Conservation (phyloP, 2,113 vertebrate species). For the Accipiter virgatus region DNA sequence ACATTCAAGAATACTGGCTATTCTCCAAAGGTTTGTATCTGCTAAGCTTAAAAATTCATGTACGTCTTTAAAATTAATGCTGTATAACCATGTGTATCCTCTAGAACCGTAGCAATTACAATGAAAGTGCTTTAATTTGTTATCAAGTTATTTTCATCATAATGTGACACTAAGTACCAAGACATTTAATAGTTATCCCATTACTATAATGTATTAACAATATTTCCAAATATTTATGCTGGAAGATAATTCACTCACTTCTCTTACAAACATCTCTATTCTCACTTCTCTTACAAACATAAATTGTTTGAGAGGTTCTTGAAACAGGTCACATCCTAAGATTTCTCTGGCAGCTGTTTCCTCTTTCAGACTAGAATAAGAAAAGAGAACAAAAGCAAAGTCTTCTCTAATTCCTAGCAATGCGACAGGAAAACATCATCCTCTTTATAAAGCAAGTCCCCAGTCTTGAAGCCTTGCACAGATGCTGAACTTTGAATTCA, state of each 20-base stretch:
- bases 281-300: neutral
- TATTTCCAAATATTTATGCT: slow-evolving; percentile 33
- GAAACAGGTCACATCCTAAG: slow-evolving; percentile 25
- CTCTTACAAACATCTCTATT: neutral
- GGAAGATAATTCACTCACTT: slow-evolving; percentile 27
- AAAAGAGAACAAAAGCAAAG: neutral
- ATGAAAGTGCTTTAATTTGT: slow-evolving; percentile 51
- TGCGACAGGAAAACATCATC: neutral
- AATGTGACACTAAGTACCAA: slow-evolving; percentile 39
- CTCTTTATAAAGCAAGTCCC: neutral
- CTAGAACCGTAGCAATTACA: slow-evolving; percentile 50
- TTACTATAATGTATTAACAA: slow-evolving; percentile 13
- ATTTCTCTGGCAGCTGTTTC: slow-evolving; percentile 20
- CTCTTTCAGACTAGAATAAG: slow-evolving; percentile 1
- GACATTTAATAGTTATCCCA: slow-evolving; percentile 60
- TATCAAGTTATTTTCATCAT: slow-evolving; percentile 50
- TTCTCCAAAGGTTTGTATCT: slow-evolving; percentile 59
- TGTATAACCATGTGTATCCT: slow-evolving; percentile 43
- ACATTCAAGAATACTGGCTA: slow-evolving; percentile 45
- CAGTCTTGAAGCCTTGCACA: slow-evolving; percentile 2
- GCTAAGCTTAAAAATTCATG: slow-evolving; percentile 62
- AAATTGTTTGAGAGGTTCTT: slow-evolving; percentile 36
- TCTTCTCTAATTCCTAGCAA: neutral
- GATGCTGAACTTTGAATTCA: slow-evolving; percentile 55
- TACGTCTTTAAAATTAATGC: slow-evolving; percentile 58